These are phyloP conservation scores for Abscondita cerata DNA, from an alignment of 2,888 invertebrate genomes.

Conservation along the genomic window DNA sequence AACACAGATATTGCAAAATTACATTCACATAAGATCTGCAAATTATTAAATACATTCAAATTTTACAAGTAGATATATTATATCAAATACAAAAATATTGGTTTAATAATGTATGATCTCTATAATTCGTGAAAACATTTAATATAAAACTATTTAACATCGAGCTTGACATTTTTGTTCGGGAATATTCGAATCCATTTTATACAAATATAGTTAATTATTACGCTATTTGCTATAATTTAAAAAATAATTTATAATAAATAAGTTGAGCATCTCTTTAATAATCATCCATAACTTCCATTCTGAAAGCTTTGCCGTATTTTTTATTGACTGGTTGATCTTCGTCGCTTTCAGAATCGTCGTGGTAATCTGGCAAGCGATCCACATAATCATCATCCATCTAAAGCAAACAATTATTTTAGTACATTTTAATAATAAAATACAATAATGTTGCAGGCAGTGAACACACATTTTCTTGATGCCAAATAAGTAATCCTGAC, in stretches of 20 bases:
- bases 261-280: slow-evolving; percentile 33
- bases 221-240: not conserved
- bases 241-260: slow-evolving; percentile 13
- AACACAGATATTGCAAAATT: too few relatives aligned
- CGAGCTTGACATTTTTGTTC: too few relatives aligned
- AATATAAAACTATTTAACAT: slow-evolving; percentile 11
- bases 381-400: slow-evolving; percentile 51
- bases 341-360: slow-evolving; percentile 50
- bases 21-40: too few relatives aligned
- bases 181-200: too few relatives aligned
- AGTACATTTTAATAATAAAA: too few relatives aligned
- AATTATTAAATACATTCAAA: slow-evolving; percentile 1
- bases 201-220: too few relatives aligned
- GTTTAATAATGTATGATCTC: not conserved
- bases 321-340: slow-evolving; percentile 44
- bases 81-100: slow-evolving; percentile 7
- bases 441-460: too few relatives aligned
- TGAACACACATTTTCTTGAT: too few relatives aligned
- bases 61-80: not conserved
- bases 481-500: too few relatives aligned
- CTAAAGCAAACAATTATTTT: slow-evolving; percentile 36
- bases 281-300: slow-evolving; percentile 53
- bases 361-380: slow-evolving; percentile 52
- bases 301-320: slow-evolving; percentile 53
- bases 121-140: slow-evolving; percentile 5